These are phyloP conservation scores for Caenorhabditis plicata DNA, from an alignment of 2,888 invertebrate genomes.

Conservation along the genomic window DNA sequence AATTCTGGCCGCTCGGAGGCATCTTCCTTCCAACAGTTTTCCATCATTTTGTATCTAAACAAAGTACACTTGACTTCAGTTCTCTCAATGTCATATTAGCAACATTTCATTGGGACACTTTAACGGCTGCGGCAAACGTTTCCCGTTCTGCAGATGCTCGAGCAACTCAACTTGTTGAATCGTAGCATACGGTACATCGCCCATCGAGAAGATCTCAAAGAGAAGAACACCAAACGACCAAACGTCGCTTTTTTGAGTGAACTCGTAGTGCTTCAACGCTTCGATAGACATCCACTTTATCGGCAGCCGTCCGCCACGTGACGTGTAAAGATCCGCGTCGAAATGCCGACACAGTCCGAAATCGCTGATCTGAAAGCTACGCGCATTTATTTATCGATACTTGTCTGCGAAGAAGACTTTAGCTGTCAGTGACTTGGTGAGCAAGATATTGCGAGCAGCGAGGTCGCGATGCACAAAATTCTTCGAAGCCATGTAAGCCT, in stretches of 20 bases:
- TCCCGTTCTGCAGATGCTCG: conserved; percentile 40
- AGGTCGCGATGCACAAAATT: conserved; percentile 55
- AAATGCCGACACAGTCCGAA: conserved; percentile 56
- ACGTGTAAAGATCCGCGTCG: conserved; percentile 51
- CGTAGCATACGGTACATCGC: conserved; percentile 48
- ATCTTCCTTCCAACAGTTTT: conserved; percentile 33
- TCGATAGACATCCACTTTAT: conserved; percentile 60
- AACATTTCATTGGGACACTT: conserved; percentile 54
- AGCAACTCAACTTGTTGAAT: conserved; percentile 54
- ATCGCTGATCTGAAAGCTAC: conserved; percentile 45
- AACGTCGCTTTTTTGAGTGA: conserved; percentile 49
- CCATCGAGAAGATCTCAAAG: conserved; percentile 54
- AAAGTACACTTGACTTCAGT: background rate
- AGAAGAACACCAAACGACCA: conserved; percentile 55
- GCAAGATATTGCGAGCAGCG: conserved; percentile 49
- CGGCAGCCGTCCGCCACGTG: conserved; percentile 53
- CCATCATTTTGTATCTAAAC: conserved; percentile 45
- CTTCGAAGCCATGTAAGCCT: conserved; percentile 48
- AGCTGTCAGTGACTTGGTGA: conserved; percentile 49
- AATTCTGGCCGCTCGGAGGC: conserved; percentile 36
- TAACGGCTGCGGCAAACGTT: conserved; percentile 38
- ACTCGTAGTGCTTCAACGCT: conserved; percentile 53
- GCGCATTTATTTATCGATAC: background rate
- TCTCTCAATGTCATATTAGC: background rate
- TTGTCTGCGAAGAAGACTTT: conserved; percentile 30